A percentile compares a stretch with the other conserved stretches of the same genome.
phyloP scores from a whole-genome alignment of 2,888 invertebrate genomes.

The Campopleginae sp. region DNA sequence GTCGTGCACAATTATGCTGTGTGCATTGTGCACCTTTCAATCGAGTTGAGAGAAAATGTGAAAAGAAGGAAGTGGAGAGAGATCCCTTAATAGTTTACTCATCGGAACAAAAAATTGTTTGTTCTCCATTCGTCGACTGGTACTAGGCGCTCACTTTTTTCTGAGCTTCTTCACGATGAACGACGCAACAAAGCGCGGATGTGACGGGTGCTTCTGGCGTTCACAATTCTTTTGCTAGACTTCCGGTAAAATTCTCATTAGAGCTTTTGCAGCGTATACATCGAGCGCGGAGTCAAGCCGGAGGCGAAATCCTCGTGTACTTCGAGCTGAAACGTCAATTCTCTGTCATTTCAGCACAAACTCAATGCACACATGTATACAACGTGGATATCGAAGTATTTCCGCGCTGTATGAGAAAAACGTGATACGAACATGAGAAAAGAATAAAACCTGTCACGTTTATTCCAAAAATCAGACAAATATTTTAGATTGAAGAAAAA shows the following conservation, averaged over 20 bases:
- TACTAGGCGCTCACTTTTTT: conserved; percentile 18
- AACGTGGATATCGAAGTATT: neutral
- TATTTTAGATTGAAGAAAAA: neutral
- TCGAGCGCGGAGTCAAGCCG: conserved; percentile 13
- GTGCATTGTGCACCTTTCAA: neutral
- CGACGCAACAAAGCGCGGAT: conserved; percentile 45
- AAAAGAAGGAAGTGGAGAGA: conserved; percentile 4
- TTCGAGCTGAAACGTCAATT: conserved; percentile 53
- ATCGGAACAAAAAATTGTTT: conserved; percentile 58
- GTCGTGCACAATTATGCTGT: neutral
- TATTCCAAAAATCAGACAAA: neutral
- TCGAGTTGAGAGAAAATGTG: neutral
- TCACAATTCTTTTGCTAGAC: conserved; percentile 53
- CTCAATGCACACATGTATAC: neutral
- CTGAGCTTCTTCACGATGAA: conserved; percentile 49
- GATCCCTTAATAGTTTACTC: conserved; percentile 36
- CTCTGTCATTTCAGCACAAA: conserved; percentile 37
- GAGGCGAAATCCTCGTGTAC: conserved; percentile 40
- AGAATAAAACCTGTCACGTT: neutral
- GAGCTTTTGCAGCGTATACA: conserved; percentile 51
- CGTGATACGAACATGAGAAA: neutral
- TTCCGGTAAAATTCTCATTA: conserved; percentile 66
- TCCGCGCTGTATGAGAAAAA: neutral
- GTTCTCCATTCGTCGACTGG: conserved; percentile 31
- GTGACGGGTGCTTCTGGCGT: conserved; percentile 53